A percentile compares a stretch with the other conserved stretches of the same genome.
Evolutionary conservation across 92 coral and sea anemone genomes (phyloP).

Genomic region (Bergia puertoricense): DNA sequence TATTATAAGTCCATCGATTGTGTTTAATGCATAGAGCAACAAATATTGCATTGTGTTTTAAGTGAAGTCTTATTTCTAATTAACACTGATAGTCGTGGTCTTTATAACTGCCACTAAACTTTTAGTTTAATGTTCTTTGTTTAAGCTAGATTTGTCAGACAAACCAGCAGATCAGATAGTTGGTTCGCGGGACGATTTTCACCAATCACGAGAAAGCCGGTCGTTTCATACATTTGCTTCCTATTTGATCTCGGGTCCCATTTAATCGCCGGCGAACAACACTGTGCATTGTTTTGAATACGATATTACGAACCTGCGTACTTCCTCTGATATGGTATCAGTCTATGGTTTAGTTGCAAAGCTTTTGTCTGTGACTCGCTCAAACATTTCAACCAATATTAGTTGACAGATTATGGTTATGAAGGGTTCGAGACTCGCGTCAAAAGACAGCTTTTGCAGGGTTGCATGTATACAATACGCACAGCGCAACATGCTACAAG

Average conservation of each 20-base stretch:
- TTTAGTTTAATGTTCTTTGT: neutral
- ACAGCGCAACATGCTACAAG: neutral
- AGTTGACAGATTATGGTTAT: neutral
- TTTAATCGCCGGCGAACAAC: neutral
- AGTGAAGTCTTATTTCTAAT: constrained; percentile 18
- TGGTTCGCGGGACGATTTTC: neutral
- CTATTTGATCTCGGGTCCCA: constrained; percentile 32
- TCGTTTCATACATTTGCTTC: neutral
- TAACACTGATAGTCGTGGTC: neutral
- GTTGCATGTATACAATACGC: neutral
- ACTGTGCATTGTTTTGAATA: constrained; percentile 13
- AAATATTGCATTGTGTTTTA: constrained; percentile 9
- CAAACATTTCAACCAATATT: constrained; percentile 19
- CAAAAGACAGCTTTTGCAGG: neutral
- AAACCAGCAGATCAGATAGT: neutral
- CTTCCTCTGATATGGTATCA: constrained; percentile 15
- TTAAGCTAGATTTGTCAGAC: neutral
- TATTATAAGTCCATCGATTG: neutral
- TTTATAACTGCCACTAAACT: neutral
- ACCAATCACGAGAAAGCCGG: neutral
- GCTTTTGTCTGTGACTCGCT: constrained; percentile 1
- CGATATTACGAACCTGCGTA: constrained; percentile 4
- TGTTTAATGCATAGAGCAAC: neutral
- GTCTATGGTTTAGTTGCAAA: neutral
- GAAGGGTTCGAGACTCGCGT: neutral